These are phyloP conservation scores for Xestia c-nigrum DNA, from an alignment of 2,888 invertebrate species.

Conservation along the genomic window DNA sequence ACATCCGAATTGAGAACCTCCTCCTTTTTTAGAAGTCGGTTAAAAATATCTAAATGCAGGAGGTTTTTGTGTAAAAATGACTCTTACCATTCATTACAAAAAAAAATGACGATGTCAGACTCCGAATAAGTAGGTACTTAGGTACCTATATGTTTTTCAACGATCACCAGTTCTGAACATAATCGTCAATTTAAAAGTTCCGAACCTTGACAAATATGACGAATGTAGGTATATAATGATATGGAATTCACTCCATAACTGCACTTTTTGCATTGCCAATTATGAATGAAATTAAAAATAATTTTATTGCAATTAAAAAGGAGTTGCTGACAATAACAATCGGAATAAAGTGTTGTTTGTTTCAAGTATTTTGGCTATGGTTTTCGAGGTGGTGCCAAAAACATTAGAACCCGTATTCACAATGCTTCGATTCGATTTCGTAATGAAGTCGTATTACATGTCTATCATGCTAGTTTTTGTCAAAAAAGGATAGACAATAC, in stretches of 20 bases:
- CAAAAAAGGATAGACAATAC: too few species aligned
- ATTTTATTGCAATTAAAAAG: constrained; percentile 67
- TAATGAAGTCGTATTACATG: too few species aligned
- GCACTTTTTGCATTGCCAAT: constrained; percentile 52
- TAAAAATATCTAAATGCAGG: too few species aligned
- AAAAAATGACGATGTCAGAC: neutral
- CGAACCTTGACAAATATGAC: constrained; percentile 62
- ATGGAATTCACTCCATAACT: constrained; percentile 52
- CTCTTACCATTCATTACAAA: neutral
- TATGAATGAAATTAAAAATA: constrained; percentile 65
- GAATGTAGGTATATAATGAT: constrained; percentile 50
- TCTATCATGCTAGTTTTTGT: too few species aligned
- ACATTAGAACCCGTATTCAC: too few species aligned
- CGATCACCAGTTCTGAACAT: constrained; percentile 31
- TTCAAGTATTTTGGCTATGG: constrained; percentile 18
- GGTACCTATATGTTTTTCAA: constrained; percentile 17
- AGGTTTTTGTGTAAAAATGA: neutral
- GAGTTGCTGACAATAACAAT: constrained; percentile 54
- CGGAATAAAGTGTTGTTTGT: constrained; percentile 35
- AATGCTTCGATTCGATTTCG: too few species aligned
- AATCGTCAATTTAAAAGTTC: constrained; percentile 47
- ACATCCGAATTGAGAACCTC: too few species aligned
- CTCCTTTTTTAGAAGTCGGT: too few species aligned
- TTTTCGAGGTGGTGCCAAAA: neutral
- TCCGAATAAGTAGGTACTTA: neutral